Evolutionary conservation across 1,140 invertebrate species (phyloP).

Genomic region (Anastrepha obliqua): DNA sequence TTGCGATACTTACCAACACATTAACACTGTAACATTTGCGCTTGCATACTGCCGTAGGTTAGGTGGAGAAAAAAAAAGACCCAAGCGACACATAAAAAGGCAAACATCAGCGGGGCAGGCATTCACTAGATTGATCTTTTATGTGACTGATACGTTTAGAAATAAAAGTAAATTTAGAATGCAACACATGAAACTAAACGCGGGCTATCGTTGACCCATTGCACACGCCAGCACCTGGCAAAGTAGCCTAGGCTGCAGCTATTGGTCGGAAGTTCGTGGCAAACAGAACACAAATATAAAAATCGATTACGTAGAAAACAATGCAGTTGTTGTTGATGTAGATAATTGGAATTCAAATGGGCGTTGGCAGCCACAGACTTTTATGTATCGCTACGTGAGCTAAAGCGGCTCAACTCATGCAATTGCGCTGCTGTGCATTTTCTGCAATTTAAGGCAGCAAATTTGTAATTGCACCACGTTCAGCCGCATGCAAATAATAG

Average conservation of each 20-base stretch:
- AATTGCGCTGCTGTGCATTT: slow-evolving; percentile 3
- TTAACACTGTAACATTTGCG: background rate
- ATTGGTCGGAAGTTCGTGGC: background rate
- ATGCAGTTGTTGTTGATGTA: background rate
- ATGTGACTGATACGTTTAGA: too few species aligned
- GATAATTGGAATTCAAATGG: background rate
- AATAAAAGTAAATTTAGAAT: too few species aligned
- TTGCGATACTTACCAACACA: background rate
- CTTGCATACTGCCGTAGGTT: too few species aligned
- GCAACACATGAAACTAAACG: too few species aligned
- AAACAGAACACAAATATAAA: background rate
- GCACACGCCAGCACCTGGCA: background rate
- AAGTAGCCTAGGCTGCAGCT: background rate
- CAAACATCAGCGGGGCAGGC: too few species aligned
- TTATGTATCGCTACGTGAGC: background rate
- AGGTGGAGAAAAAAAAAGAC: too few species aligned
- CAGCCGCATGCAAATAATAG: background rate
- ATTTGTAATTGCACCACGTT: background rate
- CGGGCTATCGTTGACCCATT: background rate
- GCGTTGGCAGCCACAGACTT: background rate
- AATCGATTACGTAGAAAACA: slow-evolving; percentile 2
- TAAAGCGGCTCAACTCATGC: background rate
- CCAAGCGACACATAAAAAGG: background rate
- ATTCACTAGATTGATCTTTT: too few species aligned
- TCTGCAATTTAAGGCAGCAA: background rate